Base-by-base conservation (phyloP, 2,888 invertebrate species). In the Ernsta delagoae region DNA sequence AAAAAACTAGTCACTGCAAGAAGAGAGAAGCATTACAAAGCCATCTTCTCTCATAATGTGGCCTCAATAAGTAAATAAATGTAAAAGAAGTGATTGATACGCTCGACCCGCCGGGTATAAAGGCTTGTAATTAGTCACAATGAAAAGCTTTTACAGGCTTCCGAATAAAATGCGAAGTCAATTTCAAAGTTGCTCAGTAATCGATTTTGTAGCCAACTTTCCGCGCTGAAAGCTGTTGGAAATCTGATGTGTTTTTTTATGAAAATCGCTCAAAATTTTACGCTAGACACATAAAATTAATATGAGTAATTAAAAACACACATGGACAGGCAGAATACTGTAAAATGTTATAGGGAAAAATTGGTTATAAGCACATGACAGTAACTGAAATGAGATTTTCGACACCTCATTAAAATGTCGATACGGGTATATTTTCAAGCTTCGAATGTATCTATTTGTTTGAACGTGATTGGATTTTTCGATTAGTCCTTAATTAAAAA, bases 121-220 rank as follows among this genome's bases (percentile, higher is more conserved):
- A 59, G 65, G 65, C 59, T 50, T 50, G 48, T 65, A 65, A 65
- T 65, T 65, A 65, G 50, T 65, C 59, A 59, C 50, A 65, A 65
- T 59, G 65, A 59, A 65, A 57, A 12, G 59, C 65, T 65, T 65
- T 64, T 53, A 65, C 59, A 41, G 59, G 59, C 59, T 11, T 16
- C 48, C 31, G 16, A 43, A 39, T 50, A 41, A 57, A 59, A 65
- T 50, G 31, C 48, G 43, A 31, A 41, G 59, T 59, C 8, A 59
- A 59, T 65, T 65, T 59, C n/a, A 59, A 65, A 53, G 16, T 65
- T 65, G 39, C n/a, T 24, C 16, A 39, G 12, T 48, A 59, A 65
- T 59, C 48, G 65, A 50, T 65, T 50, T 45, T 57, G 45, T 36
- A 57, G 43, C 45, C 57, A 9, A 54, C 43, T 56, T 56, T 56